Evolutionary conservation across 2,797 vertebrate genomes (phyloP), one percentile per base, ranked within the genome.

Genomic region (Lophius americanus): DNA sequence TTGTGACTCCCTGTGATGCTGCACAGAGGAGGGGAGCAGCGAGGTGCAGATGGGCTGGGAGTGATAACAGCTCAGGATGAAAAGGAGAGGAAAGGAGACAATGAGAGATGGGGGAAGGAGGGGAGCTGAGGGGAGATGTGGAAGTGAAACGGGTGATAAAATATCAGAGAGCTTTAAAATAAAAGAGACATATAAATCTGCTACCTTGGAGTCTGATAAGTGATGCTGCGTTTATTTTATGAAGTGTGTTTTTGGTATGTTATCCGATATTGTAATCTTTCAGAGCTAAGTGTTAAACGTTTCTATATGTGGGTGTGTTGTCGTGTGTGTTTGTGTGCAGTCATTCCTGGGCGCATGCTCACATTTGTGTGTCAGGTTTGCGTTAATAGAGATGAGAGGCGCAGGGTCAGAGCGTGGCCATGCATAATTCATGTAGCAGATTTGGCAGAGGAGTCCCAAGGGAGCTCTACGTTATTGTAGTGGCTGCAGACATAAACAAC

Each of bases 351-450:
- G 60, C 11, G 41, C 62, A 43, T 60, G 65, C 58, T 69, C 52
- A 36, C 35, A n/a, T 59, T 71, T 13, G 68, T 10, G 73, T 85
- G 89, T 85, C 89, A 88, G 84, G 82, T 73, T 86, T 67, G 87
- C 65, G 90, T 91, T 93, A 91, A 92, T 92, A 93, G 92, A 93
- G 92, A 93, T 89, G 91, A 92, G 91, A 91, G 90, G 84, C 70
- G 9, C 77, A 48, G 91, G 92, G 91, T 93, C 91, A 91, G 91
- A 83, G 81, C 69, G 53, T 89, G 85, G 82, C 54, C 65, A 89
- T 94, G 86, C 89, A 94, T 94, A 86, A 94, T 92, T 88, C 91
- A 94, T 94, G 87, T 87, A 56, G 88, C 88, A 89, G 89, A 91
- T 92, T 92, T 90, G 89, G 91, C 81, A 83, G 88, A 83, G 87